These are phyloP conservation scores for Leguminivora glycinivorella DNA, from an alignment of 1,140 invertebrate genomes.

Conservation along the genomic window DNA sequence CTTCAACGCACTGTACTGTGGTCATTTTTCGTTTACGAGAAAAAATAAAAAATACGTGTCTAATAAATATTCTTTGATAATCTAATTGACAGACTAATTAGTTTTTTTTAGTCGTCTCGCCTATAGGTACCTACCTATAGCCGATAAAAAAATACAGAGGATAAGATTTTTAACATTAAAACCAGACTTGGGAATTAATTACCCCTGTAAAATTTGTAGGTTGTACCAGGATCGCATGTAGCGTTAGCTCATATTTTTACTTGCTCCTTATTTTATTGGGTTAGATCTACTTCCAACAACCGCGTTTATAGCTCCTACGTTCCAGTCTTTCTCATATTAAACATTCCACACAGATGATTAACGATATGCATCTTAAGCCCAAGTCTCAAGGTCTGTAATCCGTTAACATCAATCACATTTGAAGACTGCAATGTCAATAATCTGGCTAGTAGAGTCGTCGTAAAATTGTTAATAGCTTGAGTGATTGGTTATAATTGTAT, in stretches of 20 bases:
- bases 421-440: slow-evolving; percentile 4
- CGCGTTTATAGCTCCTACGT: neutral
- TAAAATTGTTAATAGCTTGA: slow-evolving; percentile 4
- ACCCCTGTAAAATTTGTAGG: too few relatives aligned
- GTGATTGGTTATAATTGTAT: slow-evolving; percentile 10
- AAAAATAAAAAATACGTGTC: too few relatives aligned
- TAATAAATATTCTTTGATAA: too few relatives aligned
- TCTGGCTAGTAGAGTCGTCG: slow-evolving; percentile 7
- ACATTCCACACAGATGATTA: neutral
- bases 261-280: neutral
- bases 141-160: too few relatives aligned
- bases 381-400: neutral
- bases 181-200: too few relatives aligned
- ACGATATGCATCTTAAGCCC: neutral
- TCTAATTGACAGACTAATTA: too few relatives aligned
- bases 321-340: neutral
- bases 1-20: too few relatives aligned
- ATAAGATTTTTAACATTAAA: too few relatives aligned
- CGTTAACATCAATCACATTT: neutral
- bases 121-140: too few relatives aligned
- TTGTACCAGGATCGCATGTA: too few relatives aligned
- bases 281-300: neutral
- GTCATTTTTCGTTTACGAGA: too few relatives aligned
- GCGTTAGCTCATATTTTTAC: neutral
- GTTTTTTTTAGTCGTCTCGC: too few relatives aligned